phyloP scores from a whole-genome alignment of 2,888 invertebrate species.

The Sarcophaga rosellei region DNA sequence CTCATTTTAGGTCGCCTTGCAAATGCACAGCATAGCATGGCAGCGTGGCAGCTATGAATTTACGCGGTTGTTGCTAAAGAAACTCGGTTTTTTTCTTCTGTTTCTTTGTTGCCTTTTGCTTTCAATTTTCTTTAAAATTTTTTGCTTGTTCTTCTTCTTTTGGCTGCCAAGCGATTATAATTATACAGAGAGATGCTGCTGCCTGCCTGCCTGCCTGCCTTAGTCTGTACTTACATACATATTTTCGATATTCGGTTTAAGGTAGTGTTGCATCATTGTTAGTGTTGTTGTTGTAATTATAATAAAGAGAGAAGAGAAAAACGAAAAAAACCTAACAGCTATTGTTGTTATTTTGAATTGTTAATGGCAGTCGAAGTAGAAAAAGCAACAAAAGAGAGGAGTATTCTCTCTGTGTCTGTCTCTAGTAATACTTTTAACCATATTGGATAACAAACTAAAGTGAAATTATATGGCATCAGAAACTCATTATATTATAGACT shows the following conservation, averaged over 20 bases:
- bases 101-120: neutral
- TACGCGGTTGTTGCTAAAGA: neutral
- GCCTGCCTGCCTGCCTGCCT: neutral
- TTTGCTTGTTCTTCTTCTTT: neutral
- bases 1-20: slow-evolving; percentile 53
- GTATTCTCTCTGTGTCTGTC: too few species aligned
- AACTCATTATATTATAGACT: slow-evolving; percentile 62
- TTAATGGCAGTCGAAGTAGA: neutral
- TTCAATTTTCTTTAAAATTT: neutral
- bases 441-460: slow-evolving; percentile 51
- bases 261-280: neutral
- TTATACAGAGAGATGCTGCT: neutral
- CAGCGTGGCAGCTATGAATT: neutral
- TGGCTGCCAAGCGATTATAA: neutral
- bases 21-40: neutral
- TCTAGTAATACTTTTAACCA: slow-evolving; percentile 16
- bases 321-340: too few species aligned
- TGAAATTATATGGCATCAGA: slow-evolving; percentile 61
- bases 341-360: too few species aligned
- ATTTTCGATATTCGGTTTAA: neutral
- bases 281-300: neutral
- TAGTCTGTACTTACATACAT: neutral
- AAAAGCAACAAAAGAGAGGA: neutral
- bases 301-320: too few species aligned
- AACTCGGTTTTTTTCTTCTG: neutral